These are phyloP conservation scores for Tiaroga cobitis DNA, from an alignment of 2,797 vertebrate genomes.

Conservation along the genomic window DNA sequence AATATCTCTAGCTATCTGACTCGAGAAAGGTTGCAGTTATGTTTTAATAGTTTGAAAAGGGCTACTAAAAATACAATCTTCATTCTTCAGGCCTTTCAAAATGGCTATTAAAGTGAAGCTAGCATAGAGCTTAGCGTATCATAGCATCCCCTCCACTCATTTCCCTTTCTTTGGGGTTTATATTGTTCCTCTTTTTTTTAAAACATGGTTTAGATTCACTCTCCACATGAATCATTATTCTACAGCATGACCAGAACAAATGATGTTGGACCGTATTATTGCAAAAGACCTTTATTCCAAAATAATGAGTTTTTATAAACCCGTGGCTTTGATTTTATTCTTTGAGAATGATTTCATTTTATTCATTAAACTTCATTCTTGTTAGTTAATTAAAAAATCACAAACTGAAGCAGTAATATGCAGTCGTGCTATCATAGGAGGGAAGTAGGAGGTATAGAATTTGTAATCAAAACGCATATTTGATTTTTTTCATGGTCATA, in stretches of 20 bases:
- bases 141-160: background rate
- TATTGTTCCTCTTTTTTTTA: background rate
- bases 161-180: background rate
- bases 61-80: background rate
- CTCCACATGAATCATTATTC: background rate
- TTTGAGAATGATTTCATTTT: constrained; percentile 5
- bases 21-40: background rate
- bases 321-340: background rate
- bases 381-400: constrained; percentile 9
- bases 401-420: background rate
- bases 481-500: background rate
- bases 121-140: background rate
- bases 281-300: background rate
- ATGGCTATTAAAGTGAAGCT: background rate
- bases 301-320: constrained; percentile 35
- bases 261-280: background rate
- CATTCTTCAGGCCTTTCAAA: background rate
- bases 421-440: background rate
- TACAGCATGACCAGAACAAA: constrained; percentile 1
- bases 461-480: constrained; percentile 3
- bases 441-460: background rate
- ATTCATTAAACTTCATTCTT: constrained; percentile 6
- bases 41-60: constrained; percentile 2
- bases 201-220: background rate
- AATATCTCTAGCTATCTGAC: background rate